These are phyloP conservation scores for Elephantulus edwardii DNA, from an alignment of 2,113 vertebrate genomes.

Conservation along the genomic window DNA sequence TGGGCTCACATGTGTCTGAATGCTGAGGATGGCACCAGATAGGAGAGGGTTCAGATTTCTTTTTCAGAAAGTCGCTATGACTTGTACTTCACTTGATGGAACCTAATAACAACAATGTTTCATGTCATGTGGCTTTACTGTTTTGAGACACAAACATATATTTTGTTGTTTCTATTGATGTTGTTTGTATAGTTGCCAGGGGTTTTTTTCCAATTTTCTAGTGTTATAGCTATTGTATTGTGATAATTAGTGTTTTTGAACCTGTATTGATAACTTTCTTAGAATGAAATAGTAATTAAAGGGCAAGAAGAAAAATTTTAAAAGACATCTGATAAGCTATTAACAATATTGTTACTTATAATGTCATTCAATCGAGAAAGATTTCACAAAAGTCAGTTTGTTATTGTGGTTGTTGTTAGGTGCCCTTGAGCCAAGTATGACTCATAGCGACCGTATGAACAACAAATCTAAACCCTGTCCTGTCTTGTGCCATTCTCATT, in stretches of 20 bases:
- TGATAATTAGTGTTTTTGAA: neutral
- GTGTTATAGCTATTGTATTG: neutral
- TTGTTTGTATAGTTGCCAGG: neutral
- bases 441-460: too few species aligned
- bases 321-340: neutral
- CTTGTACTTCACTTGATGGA: too few species aligned
- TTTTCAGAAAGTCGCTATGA: too few species aligned
- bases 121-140: neutral
- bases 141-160: neutral
- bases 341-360: neutral
- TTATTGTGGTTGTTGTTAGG: too few species aligned
- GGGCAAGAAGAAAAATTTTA: neutral
- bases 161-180: neutral
- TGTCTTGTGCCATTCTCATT: too few species aligned
- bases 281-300: neutral
- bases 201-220: neutral
- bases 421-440: too few species aligned
- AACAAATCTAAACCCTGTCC: too few species aligned
- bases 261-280: neutral
- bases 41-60: too few species aligned
- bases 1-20: too few species aligned
- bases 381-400: neutral
- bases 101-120: neutral
- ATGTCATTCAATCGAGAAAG: neutral
- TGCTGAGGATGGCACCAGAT: too few species aligned